Evolutionary conservation across 53 echinoderm and acorn worm species (phyloP).

Genomic region (Luidia sarsii): DNA sequence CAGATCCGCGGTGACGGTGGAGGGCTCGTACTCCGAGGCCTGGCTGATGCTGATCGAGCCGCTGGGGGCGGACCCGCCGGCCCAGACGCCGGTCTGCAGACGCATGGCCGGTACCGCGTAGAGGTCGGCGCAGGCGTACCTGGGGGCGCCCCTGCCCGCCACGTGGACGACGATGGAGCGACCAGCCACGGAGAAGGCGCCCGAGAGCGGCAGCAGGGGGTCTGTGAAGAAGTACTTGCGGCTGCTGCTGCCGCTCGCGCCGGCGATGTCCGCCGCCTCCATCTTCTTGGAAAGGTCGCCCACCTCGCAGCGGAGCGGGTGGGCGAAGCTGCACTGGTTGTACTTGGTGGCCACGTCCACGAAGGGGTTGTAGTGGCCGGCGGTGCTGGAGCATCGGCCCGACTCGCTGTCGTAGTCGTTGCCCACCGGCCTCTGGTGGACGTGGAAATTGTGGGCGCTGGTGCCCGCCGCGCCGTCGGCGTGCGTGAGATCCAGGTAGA

Average conservation of each 20-base stretch:
- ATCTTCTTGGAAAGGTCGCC: constrained; percentile 85
- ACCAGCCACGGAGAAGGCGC: constrained; percentile 58
- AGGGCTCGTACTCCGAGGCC: constrained; percentile 38
- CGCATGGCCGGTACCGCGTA: constrained; percentile 41
- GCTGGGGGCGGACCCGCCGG: constrained; percentile 21
- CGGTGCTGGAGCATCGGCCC: constrained; percentile 62
- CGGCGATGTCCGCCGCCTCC: constrained; percentile 49
- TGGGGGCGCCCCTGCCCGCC: constrained; percentile 59
- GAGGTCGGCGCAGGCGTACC: constrained; percentile 76
- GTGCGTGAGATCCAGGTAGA: constrained; percentile 73
- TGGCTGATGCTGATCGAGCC: constrained; percentile 66
- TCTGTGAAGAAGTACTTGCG: constrained; percentile 87
- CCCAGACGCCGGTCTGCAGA: constrained; percentile 36
- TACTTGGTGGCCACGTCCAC: constrained; percentile 70
- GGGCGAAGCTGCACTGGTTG: constrained; percentile 48
- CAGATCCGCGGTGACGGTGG: constrained; percentile 30
- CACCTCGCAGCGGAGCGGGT: constrained; percentile 80
- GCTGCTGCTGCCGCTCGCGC: constrained; percentile 46
- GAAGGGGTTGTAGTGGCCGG: constrained; percentile 82
- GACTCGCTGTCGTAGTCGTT: constrained; percentile 58
- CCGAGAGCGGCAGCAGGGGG: constrained; percentile 77
- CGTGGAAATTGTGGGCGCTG: constrained; percentile 80
- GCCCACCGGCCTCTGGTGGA: constrained; percentile 62
- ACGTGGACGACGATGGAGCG: constrained; percentile 69
- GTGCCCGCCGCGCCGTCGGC: constrained; percentile 62